These are phyloP conservation scores for Aleiodes alternator DNA, from an alignment of 2,888 invertebrate species.

Conservation along the genomic window DNA sequence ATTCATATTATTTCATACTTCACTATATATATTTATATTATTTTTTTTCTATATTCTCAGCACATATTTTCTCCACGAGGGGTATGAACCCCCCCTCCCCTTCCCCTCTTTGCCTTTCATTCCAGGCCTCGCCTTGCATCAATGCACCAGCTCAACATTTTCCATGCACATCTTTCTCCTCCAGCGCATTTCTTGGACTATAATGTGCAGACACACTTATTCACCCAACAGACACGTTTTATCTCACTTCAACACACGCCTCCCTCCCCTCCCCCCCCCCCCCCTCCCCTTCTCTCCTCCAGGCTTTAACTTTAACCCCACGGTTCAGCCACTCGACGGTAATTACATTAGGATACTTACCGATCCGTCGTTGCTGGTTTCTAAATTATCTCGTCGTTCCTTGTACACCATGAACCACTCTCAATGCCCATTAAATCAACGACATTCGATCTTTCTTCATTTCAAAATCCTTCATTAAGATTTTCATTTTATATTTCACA, in stretches of 20 bases:
- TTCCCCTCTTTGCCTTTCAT: too few relatives aligned
- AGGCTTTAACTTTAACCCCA: slow-evolving; percentile 63
- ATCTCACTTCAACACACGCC: slow-evolving; percentile 8
- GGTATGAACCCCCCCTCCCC: too few relatives aligned
- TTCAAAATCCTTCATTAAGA: neutral
- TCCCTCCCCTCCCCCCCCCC: neutral
- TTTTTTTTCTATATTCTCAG: too few relatives aligned
- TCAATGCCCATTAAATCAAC: slow-evolving; percentile 36
- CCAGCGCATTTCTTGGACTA: neutral
- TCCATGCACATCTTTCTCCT: neutral
- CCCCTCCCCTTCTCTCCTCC: too few relatives aligned
- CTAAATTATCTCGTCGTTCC: slow-evolving; percentile 62
- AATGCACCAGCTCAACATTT: too few relatives aligned
- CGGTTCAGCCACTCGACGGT: slow-evolving; percentile 55
- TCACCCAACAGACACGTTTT: too few relatives aligned
- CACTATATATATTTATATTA: too few relatives aligned
- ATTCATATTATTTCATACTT: too few relatives aligned
- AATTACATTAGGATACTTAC: slow-evolving; percentile 65
- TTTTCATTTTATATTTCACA: neutral
- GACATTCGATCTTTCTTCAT: slow-evolving; percentile 40
- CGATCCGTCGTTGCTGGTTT: slow-evolving; percentile 63
- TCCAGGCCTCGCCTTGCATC: too few relatives aligned
- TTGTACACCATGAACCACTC: slow-evolving; percentile 25
- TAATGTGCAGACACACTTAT: slow-evolving; percentile 13
- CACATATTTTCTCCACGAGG: too few relatives aligned